These are phyloP conservation scores for Tenthredo distinguenda DNA, from an alignment of 2,888 invertebrate species.

Conservation along the genomic window DNA sequence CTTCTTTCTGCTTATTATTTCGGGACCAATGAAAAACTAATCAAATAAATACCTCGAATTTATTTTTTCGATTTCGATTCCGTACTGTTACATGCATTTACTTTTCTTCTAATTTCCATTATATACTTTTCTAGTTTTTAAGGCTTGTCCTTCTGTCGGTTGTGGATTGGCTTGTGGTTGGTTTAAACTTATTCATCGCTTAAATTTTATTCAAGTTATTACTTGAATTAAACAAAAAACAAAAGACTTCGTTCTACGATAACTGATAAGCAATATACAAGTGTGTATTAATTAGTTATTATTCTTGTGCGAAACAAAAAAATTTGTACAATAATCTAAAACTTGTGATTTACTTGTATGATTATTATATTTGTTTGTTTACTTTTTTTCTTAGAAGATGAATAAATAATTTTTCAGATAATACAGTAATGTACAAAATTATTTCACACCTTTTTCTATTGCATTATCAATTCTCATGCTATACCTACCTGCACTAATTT, in stretches of 20 bases:
- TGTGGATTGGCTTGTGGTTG: background rate
- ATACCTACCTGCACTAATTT: background rate
- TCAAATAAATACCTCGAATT: background rate
- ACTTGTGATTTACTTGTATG: conserved; percentile 36
- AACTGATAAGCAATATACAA: conserved; percentile 32
- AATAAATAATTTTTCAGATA: conserved; percentile 48
- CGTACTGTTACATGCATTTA: background rate
- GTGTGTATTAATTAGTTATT: conserved; percentile 26
- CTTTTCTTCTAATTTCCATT: background rate
- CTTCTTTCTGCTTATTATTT: background rate
- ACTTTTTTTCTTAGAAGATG: background rate
- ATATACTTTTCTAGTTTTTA: background rate
- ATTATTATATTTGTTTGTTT: conserved; percentile 1
- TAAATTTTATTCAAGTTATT: background rate
- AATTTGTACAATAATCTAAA: background rate
- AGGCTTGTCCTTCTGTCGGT: background rate
- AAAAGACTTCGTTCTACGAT: background rate
- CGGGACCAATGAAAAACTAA: background rate
- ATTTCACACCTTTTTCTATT: background rate
- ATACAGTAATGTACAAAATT: background rate
- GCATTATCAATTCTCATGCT: background rate
- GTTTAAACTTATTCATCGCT: background rate
- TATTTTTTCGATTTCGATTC: background rate
- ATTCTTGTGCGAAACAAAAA: conserved; percentile 9
- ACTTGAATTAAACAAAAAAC: background rate